phyloP scores from a whole-genome alignment of 2,113 vertebrate genomes.

The Psephotus haematonotus region DNA sequence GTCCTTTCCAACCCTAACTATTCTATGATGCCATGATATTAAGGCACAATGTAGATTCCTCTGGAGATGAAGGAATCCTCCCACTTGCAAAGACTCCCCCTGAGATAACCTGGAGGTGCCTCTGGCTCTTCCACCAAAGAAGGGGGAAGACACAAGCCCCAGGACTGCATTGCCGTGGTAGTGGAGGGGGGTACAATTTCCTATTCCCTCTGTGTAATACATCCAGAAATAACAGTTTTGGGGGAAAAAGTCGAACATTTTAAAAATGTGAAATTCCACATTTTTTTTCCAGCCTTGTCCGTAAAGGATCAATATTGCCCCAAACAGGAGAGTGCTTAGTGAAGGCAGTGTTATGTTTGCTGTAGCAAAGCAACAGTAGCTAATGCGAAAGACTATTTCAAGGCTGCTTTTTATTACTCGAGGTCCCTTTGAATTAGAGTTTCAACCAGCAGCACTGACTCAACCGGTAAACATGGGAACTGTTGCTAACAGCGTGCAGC shows the following conservation, averaged over 20 bases:
- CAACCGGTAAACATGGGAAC: slow-evolving; percentile 53
- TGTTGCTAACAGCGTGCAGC: slow-evolving; percentile 58
- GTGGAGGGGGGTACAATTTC: neutral
- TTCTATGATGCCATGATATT: neutral
- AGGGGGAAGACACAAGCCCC: neutral
- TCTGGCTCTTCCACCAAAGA: rapidly evolving
- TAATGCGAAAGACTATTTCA: neutral
- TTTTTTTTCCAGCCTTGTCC: neutral
- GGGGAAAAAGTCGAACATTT: rapidly evolving
- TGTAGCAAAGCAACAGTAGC: slow-evolving; percentile 47
- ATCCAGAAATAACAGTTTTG: neutral
- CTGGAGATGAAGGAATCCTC: neutral
- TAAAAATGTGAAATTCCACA: neutral
- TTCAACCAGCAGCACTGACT: slow-evolving; percentile 47
- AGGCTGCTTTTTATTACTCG: slow-evolving; percentile 24
- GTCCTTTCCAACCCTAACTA: neutral
- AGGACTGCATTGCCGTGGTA: neutral
- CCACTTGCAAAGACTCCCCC: neutral
- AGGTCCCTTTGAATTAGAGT: slow-evolving; percentile 17
- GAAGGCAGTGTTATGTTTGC: neutral
- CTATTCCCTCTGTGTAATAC: no score
- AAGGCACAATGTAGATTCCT: neutral
- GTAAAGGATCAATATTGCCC: rapidly evolving
- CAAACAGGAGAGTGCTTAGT: rapidly evolving
- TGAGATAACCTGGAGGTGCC: rapidly evolving